Conservation (phyloP, 2,113 vertebrate genomes). For the Fregata magnificens region DNA sequence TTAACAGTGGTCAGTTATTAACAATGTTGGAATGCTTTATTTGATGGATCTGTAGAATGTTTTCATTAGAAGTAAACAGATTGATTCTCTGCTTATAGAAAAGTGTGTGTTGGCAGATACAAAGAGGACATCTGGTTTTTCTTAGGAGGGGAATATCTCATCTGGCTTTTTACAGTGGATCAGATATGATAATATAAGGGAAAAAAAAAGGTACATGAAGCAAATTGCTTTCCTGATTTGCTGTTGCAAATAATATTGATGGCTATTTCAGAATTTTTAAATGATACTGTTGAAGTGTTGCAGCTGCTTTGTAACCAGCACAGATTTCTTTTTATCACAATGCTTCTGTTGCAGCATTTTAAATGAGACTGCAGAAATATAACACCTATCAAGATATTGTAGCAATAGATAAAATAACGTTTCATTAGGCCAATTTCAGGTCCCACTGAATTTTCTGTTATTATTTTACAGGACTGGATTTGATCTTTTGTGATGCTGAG, state of each 20-base stretch:
- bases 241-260: background rate
- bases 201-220: background rate
- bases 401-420: background rate
- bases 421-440: background rate
- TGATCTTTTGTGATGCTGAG: background rate
- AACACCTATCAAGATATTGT: background rate
- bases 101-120: background rate
- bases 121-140: conserved; percentile 11
- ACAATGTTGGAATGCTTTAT: background rate
- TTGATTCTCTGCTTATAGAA: background rate
- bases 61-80: conserved; percentile 16
- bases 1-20: background rate
- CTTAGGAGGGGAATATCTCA: background rate
- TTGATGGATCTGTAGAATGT: background rate
- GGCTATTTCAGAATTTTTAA: background rate
- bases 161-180: background rate
- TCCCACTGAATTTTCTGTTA: background rate
- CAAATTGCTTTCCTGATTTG: background rate
- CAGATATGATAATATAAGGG: background rate
- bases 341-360: background rate
- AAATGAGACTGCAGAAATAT: background rate
- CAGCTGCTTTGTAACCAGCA: background rate
- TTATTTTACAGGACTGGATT: background rate
- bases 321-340: background rate
- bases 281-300: background rate